These are phyloP conservation scores for Pollenia labialis DNA, from an alignment of 2,888 invertebrate genomes.

Conservation along the genomic window DNA sequence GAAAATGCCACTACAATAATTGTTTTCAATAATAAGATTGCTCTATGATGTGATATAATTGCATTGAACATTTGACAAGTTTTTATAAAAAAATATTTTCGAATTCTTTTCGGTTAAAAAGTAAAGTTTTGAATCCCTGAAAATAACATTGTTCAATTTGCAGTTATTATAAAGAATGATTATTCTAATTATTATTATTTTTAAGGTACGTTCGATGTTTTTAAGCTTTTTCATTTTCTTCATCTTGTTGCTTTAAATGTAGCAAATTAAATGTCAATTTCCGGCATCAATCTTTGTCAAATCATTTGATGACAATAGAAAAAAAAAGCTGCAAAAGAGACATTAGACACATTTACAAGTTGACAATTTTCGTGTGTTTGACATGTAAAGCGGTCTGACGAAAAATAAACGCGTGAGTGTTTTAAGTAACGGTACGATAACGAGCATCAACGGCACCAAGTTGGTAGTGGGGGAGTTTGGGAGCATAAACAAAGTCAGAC, in stretches of 20 bases:
- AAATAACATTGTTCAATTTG: conserved; percentile 41
- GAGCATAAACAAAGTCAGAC: neutral
- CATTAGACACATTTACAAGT: conserved; percentile 55
- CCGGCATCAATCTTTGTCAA: conserved; percentile 71
- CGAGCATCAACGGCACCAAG: too few species aligned
- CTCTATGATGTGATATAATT: too few species aligned
- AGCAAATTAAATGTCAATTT: conserved; percentile 71
- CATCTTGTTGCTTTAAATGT: conserved; percentile 7
- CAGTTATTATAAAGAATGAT: conserved; percentile 29
- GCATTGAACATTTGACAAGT: too few species aligned
- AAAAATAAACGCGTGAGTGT: conserved; percentile 54
- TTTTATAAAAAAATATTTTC: too few species aligned
- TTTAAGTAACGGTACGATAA: conserved; percentile 12
- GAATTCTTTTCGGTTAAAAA: neutral
- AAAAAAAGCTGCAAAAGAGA: conserved; percentile 1
- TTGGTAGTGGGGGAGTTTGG: neutral
- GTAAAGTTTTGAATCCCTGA: neutral
- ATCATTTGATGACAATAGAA: conserved; percentile 67
- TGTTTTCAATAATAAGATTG: too few species aligned
- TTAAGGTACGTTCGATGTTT: neutral
- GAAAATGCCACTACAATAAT: too few species aligned
- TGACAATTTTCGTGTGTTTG: conserved; percentile 52
- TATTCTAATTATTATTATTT: conserved; percentile 28
- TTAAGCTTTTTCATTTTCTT: neutral
- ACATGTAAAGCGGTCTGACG: conserved; percentile 15